Conservation (phyloP, 1,140 invertebrate species). For the Pararge aegeria region DNA sequence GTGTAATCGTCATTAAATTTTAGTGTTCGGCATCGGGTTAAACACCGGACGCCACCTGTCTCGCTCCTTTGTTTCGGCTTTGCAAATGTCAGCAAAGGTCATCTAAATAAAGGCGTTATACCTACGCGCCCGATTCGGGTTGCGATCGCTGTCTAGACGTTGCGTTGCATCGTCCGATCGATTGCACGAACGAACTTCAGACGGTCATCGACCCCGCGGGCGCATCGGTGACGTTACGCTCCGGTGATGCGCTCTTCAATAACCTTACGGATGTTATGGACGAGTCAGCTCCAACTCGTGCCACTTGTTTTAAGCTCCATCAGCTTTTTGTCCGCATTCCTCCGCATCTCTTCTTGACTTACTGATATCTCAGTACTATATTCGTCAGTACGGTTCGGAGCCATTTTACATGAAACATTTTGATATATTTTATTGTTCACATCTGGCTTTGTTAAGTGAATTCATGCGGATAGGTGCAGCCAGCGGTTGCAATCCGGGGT, state of each 20-base stretch:
- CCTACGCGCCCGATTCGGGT: constrained; percentile 58
- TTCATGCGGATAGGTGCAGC: background rate
- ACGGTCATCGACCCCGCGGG: constrained; percentile 75
- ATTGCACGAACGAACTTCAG: constrained; percentile 74
- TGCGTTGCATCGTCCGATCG: constrained; percentile 76
- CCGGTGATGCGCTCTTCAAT: constrained; percentile 70
- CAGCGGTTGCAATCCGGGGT: background rate
- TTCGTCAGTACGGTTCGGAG: too few relatives aligned
- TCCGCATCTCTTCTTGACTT: constrained; percentile 10
- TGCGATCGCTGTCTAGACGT: constrained; percentile 75
- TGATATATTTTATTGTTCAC: background rate
- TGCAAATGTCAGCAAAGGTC: constrained; percentile 76
- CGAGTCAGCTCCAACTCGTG: constrained; percentile 32
- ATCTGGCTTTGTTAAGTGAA: background rate
- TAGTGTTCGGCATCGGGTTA: constrained; percentile 52
- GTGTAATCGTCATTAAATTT: constrained; percentile 66
- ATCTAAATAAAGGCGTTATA: constrained; percentile 75
- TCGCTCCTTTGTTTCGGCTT: constrained; percentile 73
- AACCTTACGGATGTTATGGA: constrained; percentile 55
- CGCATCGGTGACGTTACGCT: constrained; percentile 78
- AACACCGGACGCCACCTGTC: constrained; percentile 68
- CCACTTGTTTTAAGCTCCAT: constrained; percentile 21
- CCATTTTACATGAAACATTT: too few relatives aligned
- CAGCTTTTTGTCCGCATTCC: constrained; percentile 26
- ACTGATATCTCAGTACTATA: too few relatives aligned